Evolutionary conservation across 1,140 invertebrate species (phyloP).

Genomic region (Drosophila simulans): DNA sequence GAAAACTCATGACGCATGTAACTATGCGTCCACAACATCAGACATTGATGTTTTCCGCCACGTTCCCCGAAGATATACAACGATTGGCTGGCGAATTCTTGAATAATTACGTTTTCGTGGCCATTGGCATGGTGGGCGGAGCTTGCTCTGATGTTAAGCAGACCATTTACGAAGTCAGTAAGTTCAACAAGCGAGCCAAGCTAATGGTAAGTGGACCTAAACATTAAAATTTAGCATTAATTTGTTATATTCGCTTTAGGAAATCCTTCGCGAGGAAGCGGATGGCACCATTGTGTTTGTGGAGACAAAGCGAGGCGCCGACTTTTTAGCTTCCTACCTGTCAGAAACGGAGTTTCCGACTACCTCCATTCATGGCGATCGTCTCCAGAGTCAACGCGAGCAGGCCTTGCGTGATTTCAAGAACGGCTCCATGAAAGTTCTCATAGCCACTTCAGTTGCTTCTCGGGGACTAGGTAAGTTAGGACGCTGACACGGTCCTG

Average conservation of each 20-base stretch:
- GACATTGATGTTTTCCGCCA: constrained; percentile 97
- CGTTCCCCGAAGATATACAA: constrained; percentile 94
- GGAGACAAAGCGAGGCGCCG: constrained; percentile 94
- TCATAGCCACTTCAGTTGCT: constrained; percentile 97
- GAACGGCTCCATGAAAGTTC: constrained; percentile 89
- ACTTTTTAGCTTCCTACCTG: constrained; percentile 93
- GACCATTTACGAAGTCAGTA: constrained; percentile 90
- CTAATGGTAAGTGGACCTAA: constrained; percentile 83
- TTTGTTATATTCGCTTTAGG: constrained; percentile 29
- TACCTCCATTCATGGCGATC: constrained; percentile 97
- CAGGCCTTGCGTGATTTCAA: constrained; percentile 94
- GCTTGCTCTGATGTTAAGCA: constrained; percentile 96
- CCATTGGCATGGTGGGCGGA: constrained; percentile 94
- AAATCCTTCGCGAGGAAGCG: constrained; percentile 62
- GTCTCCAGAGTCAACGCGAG: constrained; percentile 95
- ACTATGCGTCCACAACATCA: constrained; percentile 91
- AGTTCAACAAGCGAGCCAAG: constrained; percentile 90
- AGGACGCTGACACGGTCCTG: constrained; percentile 85
- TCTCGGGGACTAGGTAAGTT: constrained; percentile 92
- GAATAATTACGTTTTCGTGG: constrained; percentile 92
- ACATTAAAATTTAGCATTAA: not conserved
- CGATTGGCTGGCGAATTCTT: constrained; percentile 90
- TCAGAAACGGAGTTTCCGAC: constrained; percentile 89
- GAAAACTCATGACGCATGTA: constrained; percentile 90
- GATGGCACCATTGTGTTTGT: constrained; percentile 94